Conservation (phyloP, 1,140 invertebrate species). For the Sitobion miscanthi region DNA sequence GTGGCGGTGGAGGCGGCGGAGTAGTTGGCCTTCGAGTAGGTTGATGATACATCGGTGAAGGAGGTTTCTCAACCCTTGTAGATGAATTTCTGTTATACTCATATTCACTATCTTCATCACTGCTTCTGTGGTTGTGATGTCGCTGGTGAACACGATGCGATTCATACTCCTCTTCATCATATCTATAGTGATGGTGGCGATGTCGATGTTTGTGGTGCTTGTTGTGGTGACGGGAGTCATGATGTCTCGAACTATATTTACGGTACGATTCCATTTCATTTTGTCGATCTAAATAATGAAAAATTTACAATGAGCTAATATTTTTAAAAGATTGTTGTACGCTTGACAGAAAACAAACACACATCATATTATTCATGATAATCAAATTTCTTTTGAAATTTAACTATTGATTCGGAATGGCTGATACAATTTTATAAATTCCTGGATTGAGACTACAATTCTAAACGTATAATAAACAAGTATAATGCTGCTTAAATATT, state of each 20-base stretch:
- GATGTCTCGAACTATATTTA: constrained; percentile 52
- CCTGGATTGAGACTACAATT: not conserved
- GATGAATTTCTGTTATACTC: constrained; percentile 14
- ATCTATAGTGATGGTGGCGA: constrained; percentile 20
- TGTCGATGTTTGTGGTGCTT: constrained; percentile 45
- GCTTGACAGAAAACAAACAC: not conserved
- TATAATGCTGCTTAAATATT: not conserved
- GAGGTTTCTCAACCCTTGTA: constrained; percentile 44
- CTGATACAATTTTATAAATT: not conserved
- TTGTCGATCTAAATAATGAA: constrained; percentile 22
- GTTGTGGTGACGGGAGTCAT: constrained; percentile 49
- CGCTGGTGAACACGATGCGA: constrained; percentile 27
- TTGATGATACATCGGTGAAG: constrained; percentile 40
- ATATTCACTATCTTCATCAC: constrained; percentile 35
- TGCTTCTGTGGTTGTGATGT: constrained; percentile 33
- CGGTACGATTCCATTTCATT: constrained; percentile 55
- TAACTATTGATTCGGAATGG: not conserved
- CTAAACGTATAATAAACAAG: not conserved
- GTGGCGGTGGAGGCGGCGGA: constrained; percentile 24
- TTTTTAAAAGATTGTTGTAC: not conserved
- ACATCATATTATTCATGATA: not conserved
- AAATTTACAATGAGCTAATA: not conserved
- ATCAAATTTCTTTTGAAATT: not conserved
- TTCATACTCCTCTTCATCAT: constrained; percentile 23
- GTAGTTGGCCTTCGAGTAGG: not conserved